Conservation (phyloP, 2,797 vertebrate species). For the Rhincodon typus region DNA sequence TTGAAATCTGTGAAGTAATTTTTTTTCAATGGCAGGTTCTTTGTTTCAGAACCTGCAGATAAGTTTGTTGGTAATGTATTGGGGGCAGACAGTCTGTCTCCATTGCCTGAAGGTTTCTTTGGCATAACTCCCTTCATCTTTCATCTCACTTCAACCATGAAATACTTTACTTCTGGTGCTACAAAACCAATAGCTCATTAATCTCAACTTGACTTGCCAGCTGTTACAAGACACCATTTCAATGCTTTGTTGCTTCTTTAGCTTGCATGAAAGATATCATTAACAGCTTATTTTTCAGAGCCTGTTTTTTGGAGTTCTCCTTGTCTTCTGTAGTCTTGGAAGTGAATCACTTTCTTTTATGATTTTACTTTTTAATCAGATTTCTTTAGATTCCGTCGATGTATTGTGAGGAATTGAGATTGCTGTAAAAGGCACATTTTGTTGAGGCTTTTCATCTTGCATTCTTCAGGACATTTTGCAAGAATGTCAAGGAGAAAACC, state of each 20-base stretch:
- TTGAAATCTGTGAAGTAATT: background rate
- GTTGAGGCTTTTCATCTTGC: too few species aligned
- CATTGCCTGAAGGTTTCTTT: background rate
- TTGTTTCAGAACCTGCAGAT: background rate
- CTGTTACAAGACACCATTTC: background rate
- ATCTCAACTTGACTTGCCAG: constrained; percentile 13
- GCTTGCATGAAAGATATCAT: background rate
- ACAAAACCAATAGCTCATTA: background rate
- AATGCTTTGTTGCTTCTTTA: background rate
- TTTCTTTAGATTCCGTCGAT: background rate
- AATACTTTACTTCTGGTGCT: background rate
- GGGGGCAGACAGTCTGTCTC: background rate
- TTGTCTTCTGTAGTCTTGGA: background rate
- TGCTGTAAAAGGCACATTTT: too few species aligned
- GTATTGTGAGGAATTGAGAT: background rate
- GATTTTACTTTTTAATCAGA: background rate
- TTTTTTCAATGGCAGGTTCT: background rate
- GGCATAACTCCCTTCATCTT: background rate
- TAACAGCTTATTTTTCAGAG: background rate
- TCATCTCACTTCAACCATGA: background rate
- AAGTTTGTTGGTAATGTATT: background rate
- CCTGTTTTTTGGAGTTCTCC: background rate
- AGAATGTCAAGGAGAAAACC: too few species aligned
- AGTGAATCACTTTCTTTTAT: background rate
- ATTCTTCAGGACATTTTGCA: too few species aligned